phyloP scores from a whole-genome alignment of 2,888 invertebrate species.

The Troglohyphantes excavatus region DNA sequence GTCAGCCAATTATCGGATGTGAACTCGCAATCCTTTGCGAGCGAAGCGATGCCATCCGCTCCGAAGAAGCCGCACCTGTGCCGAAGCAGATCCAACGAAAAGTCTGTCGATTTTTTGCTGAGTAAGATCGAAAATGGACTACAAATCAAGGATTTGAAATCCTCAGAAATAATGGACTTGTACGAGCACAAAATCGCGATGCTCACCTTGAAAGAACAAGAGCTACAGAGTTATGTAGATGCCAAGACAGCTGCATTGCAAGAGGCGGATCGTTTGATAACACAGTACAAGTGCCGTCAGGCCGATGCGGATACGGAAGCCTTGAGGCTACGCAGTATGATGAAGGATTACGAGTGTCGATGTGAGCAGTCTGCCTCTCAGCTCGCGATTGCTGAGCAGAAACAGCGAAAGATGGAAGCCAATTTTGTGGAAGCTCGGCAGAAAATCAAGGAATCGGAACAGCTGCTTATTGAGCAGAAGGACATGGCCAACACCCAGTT shows the following conservation, averaged over 20 bases:
- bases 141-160: constrained; percentile 70
- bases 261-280: constrained; percentile 67
- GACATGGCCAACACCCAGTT: constrained; percentile 53
- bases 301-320: constrained; percentile 69
- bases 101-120: constrained; percentile 44
- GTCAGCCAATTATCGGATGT: constrained; percentile 14
- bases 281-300: constrained; percentile 70
- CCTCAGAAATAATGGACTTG: constrained; percentile 75
- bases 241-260: constrained; percentile 68
- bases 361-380: constrained; percentile 40
- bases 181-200: constrained; percentile 76
- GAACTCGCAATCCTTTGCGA: neutral
- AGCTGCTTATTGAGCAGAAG: constrained; percentile 40
- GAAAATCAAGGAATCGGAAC: constrained; percentile 40
- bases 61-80: constrained; percentile 13
- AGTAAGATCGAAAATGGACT: constrained; percentile 63
- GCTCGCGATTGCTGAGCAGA: constrained; percentile 15
- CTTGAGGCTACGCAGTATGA: constrained; percentile 44
- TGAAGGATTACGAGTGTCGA: constrained; percentile 63
- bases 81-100: constrained; percentile 7
- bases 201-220: constrained; percentile 66
- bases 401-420: constrained; percentile 8
- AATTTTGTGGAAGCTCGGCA: constrained; percentile 24
- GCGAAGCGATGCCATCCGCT: constrained; percentile 1
- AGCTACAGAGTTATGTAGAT: constrained; percentile 67